A percentile compares a stretch with the other conserved stretches of the same genome.
Evolutionary conservation across 2,113 vertebrate genomes (phyloP).

Genomic region (Pelmatolapia mariae): DNA sequence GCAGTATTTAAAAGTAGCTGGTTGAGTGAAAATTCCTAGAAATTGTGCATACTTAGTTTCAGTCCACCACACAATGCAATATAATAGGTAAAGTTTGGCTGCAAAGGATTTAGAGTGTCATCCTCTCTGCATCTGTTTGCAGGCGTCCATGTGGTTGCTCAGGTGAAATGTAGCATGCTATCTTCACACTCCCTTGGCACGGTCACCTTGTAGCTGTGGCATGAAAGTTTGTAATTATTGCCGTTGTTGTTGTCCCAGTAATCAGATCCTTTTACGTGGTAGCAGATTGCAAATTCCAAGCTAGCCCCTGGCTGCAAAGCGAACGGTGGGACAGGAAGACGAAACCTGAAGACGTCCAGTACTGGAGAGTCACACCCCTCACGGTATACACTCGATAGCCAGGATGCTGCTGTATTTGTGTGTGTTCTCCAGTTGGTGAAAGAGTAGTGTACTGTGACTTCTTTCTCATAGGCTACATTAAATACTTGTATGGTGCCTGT

Average conservation of each 20-base stretch:
- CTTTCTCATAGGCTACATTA: conserved; percentile 88
- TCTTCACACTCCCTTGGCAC: conserved; percentile 88
- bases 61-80: not conserved
- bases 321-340: conserved; percentile 84
- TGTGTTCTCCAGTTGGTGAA: conserved; percentile 83
- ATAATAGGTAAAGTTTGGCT: not conserved
- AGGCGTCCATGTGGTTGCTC: conserved; percentile 25
- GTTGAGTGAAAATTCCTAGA: not conserved
- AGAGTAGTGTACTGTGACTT: conserved; percentile 82
- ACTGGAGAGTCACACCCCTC: not conserved
- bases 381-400: conserved; percentile 56
- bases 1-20: not conserved
- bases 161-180: conserved; percentile 93
- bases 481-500: conserved; percentile 80
- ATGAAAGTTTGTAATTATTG: conserved; percentile 84
- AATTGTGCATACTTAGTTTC: not conserved
- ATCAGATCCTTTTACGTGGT: conserved; percentile 69
- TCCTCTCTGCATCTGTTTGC: not conserved
- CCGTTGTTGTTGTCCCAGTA: conserved; percentile 91
- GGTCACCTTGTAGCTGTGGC: conserved; percentile 79
- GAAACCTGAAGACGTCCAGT: conserved; percentile 83
- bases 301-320: conserved; percentile 77
- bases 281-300: conserved; percentile 86
- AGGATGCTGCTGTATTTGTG: conserved; percentile 73
- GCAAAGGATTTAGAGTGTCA: not conserved